Evolutionary conservation across 2,797 vertebrate species (phyloP), one percentile per base, ranked within the genome.

Genomic region (Tinamus major): DNA sequence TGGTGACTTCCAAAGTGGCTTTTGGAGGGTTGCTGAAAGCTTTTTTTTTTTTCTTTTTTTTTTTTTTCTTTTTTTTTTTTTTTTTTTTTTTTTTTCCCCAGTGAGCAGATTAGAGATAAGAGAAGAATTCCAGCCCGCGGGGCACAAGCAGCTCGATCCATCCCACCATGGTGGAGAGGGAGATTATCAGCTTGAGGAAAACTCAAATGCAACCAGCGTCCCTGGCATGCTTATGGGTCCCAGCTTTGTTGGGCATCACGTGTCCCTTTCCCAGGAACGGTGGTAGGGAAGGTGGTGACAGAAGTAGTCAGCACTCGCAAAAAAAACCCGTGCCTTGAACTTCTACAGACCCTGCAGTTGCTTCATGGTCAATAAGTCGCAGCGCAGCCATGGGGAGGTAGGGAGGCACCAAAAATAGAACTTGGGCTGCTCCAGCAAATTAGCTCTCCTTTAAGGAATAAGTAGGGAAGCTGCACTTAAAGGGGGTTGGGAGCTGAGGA

Each of bases 181-280:
- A 89, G 92, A 95, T 33, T 93, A 95, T 92, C 93, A 93, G 79
- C 92, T 79, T 87, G 89, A 94, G 92, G 90, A 94, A 89, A 93
- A 96, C 91, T 93, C 82, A 84, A 41, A 94, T 77, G 85, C 89
- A 95, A 95, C 94, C 92, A 94, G 85, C 87, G 70, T 84, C 69
- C 92, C 67, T 85, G 67, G 85, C 69, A 63, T 76, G 93, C 85
- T 89, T 79, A 65, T 90, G 70, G 85, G 92, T 94, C 89, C 70
- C 85, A 94, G 93, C 90, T 81, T 76, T 48, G 77, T 16, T 91
- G 82, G 58, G 10, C 91, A 91, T 95, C 92, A 93, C 89, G 61
- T 95, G 92, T 59, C 67, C 89, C 77, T 39, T 51, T 75, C 79
- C 79, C 1, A 15, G 87, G 94, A 88, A 81, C 46, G 70, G 69